Conservation (phyloP, 1,140 invertebrate species). For the Cotesia chilonis region DNA sequence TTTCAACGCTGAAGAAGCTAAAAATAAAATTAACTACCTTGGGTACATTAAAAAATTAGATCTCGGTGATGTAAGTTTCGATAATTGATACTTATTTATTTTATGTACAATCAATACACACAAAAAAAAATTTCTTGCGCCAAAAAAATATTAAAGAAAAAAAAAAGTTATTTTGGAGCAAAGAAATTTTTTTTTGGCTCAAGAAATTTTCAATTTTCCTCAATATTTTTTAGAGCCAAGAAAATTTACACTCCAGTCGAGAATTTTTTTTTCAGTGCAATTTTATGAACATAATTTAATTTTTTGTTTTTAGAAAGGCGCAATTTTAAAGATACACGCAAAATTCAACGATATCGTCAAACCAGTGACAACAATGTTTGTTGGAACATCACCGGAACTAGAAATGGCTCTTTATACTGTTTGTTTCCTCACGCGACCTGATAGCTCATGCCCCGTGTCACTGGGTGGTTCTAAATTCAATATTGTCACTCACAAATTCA, state of each 20-base stretch:
- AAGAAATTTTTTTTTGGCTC: too few species aligned
- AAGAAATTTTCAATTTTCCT: too few species aligned
- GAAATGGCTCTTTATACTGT: slow-evolving; percentile 91
- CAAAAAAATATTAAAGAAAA: neutral
- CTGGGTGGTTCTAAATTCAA: slow-evolving; percentile 75
- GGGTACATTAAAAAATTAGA: slow-evolving; percentile 80
- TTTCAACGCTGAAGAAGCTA: slow-evolving; percentile 77
- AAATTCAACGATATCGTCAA: slow-evolving; percentile 79
- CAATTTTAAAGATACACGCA: slow-evolving; percentile 80
- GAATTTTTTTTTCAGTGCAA: slow-evolving; percentile 23
- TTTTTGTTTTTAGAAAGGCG: slow-evolving; percentile 75
- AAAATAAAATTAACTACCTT: slow-evolving; percentile 76
- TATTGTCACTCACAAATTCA: slow-evolving; percentile 77
- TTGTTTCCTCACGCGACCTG: slow-evolving; percentile 79
- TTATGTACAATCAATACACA: neutral
- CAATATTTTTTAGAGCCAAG: too few species aligned
- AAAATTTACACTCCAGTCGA: too few species aligned
- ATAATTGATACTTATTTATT: neutral
- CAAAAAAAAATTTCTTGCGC: slow-evolving; percentile 4
- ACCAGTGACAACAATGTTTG: slow-evolving; percentile 81
- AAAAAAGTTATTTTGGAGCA: too few species aligned
- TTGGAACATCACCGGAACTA: slow-evolving; percentile 92
- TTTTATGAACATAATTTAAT: slow-evolving; percentile 16
- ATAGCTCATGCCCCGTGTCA: slow-evolving; percentile 76
- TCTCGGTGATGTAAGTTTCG: slow-evolving; percentile 73